A percentile compares a stretch with the other conserved stretches of the same genome.
Conservation (phyloP, 2,888 invertebrate genomes). For the Odontomyia ornata region DNA sequence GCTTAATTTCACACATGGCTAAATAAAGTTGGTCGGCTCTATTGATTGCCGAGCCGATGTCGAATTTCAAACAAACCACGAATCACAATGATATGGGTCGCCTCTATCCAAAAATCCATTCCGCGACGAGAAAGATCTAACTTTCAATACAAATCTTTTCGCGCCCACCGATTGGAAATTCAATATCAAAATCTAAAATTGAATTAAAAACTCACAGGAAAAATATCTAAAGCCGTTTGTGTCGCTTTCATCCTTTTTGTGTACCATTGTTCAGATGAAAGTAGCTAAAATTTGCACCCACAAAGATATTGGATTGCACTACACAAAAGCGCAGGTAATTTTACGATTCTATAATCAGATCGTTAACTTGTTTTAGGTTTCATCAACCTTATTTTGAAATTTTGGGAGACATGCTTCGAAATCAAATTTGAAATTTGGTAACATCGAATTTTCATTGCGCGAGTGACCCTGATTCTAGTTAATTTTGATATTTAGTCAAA, state of each 20-base stretch:
- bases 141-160: not conserved
- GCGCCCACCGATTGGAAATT: constrained; percentile 6
- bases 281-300: constrained; percentile 22
- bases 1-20: not conserved
- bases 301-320: not conserved
- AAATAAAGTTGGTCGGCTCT: not conserved
- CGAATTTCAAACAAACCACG: constrained; percentile 27
- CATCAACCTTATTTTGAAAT: not conserved
- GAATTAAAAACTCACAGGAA: not conserved
- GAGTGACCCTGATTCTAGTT: not conserved
- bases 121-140: too few species aligned
- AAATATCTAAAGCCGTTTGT: not conserved
- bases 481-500: not conserved
- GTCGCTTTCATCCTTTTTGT: not conserved
- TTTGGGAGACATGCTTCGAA: not conserved
- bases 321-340: constrained; percentile 42
- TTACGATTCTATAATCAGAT: not conserved
- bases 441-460: not conserved
- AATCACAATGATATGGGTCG: constrained; percentile 21
- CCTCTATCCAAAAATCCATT: not conserved
- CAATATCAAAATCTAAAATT: not conserved
- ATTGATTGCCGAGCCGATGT: constrained; percentile 1
- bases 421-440: not conserved
- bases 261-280: not conserved
- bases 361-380: not conserved